Evolutionary conservation across 2,888 invertebrate genomes (phyloP).

Genomic region (Creontiades dilutus): DNA sequence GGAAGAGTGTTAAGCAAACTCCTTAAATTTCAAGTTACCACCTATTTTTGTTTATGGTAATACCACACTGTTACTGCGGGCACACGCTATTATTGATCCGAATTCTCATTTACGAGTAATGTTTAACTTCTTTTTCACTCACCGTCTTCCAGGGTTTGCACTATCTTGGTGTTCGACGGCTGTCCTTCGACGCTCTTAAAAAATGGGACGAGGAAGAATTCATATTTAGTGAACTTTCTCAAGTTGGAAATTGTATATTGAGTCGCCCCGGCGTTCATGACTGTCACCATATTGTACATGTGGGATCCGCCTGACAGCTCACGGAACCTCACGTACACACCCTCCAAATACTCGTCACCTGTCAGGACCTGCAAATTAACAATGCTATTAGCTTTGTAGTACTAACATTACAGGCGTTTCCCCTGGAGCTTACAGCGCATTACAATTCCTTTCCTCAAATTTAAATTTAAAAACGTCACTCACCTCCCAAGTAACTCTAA

Average conservation of each 20-base stretch:
- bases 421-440: too few relatives aligned
- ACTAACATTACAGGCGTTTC: too few relatives aligned
- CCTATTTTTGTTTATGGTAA: too few relatives aligned
- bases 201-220: slow-evolving; percentile 95
- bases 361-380: slow-evolving; percentile 78
- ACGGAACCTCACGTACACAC: slow-evolving; percentile 85
- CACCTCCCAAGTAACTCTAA: slow-evolving; percentile 90
- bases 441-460: too few relatives aligned
- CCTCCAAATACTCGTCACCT: slow-evolving; percentile 82
- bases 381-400: too few relatives aligned
- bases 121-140: slow-evolving; percentile 58
- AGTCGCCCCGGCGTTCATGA: slow-evolving; percentile 85
- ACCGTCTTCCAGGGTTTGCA: slow-evolving; percentile 79
- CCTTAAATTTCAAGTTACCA: too few relatives aligned
- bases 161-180: slow-evolving; percentile 92
- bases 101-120: too few relatives aligned
- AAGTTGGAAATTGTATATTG: slow-evolving; percentile 88
- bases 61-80: too few relatives aligned
- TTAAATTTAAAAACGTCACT: slow-evolving; percentile 74
- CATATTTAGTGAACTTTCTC: slow-evolving; percentile 90
- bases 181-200: slow-evolving; percentile 92
- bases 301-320: slow-evolving; percentile 82
- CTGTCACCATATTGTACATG: slow-evolving; percentile 84
- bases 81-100: too few relatives aligned
- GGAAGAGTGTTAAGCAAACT: too few relatives aligned